Base-by-base conservation (phyloP, 2,797 vertebrate genomes). In the Odontamblyopus rebecca region DNA sequence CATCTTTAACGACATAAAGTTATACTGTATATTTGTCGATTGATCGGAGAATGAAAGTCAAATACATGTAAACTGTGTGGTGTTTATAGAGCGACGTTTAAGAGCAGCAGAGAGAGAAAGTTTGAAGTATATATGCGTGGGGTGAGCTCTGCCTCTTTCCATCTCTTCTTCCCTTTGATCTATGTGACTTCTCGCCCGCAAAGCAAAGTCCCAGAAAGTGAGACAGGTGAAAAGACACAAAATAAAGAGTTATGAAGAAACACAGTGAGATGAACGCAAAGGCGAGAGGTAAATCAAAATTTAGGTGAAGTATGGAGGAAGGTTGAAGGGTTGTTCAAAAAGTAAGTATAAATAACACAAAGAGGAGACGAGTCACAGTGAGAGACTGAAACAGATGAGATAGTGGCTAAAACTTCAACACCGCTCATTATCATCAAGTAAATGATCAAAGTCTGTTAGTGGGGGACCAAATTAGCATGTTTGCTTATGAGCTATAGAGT, bases 161-260 rank as follows among this genome's bases (percentile, higher is more conserved):
- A 79, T 83, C 77, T 78, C 56, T 71, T 77, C 77, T 72, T 82
- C 18, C 51, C 84, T 91, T 90, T 91, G 83, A 91, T 91, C 90
- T 89, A 70, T 4, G 41, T 69, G 82, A 90, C 85, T 86, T 74
- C 76, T 76, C 66, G 74, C 79, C 67, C 70, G 78, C 65, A 54
- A 81, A 85, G 73, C 80, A 60, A 79, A 85, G 80, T 77, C 63
- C 26, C 76, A 67, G 74, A 76, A 75, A 84, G 83, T 76, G 79
- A 81, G 70, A 74, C 86, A 90, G 75, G 77, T 84, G 26, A 51
- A 76, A 78, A 81, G 69, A 69, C 68, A 72, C 70, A 68, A 72
- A 83, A 71, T 13, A 71, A 74, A 74, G 8, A 82, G 68, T 80
- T 74, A 74, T 63, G 75, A 77, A 83, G 72, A 66, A 77, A 73